Conservation (phyloP, 1,140 invertebrate species). For the Macrocentrus cingulum region DNA sequence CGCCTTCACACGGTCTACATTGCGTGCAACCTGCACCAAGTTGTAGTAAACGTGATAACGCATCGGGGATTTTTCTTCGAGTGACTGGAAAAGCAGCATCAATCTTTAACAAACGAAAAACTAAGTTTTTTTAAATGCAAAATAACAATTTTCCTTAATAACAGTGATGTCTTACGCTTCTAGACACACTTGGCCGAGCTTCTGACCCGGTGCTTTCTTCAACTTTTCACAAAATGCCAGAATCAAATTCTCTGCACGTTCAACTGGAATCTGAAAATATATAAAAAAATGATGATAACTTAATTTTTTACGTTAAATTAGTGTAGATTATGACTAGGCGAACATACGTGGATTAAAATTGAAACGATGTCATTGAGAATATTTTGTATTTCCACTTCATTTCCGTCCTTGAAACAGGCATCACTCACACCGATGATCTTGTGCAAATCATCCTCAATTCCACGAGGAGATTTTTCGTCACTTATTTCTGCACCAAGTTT, state of each 20-base stretch:
- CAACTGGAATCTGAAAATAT: conserved; percentile 70
- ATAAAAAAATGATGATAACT: conserved; percentile 43
- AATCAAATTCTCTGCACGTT: conserved; percentile 88
- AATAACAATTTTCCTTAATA: conserved; percentile 7
- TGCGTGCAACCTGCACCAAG: conserved; percentile 83
- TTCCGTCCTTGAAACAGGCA: conserved; percentile 84
- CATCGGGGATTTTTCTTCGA: conserved; percentile 80
- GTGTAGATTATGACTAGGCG: conserved; percentile 15
- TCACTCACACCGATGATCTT: conserved; percentile 94
- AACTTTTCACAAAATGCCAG: conserved; percentile 91
- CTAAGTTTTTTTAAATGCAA: no score
- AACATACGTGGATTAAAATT: conserved; percentile 82
- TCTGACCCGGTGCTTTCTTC: conserved; percentile 84
- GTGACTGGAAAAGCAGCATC: conserved; percentile 87
- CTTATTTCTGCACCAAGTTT: conserved; percentile 89
- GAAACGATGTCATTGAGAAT: conserved; percentile 91
- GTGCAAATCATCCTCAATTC: conserved; percentile 89
- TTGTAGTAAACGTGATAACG: conserved; percentile 92
- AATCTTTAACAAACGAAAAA: conserved; percentile 59
- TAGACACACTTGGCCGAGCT: conserved; percentile 77
- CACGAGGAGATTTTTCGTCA: conserved; percentile 85
- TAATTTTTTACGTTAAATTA: conserved; percentile 6
- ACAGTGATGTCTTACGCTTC: conserved; percentile 73
- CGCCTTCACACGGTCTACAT: conserved; percentile 80
- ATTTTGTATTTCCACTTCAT: conserved; percentile 78